phyloP scores from a whole-genome alignment of 92 coral and sea anemone genomes.

The Blastomussa wellsi region DNA sequence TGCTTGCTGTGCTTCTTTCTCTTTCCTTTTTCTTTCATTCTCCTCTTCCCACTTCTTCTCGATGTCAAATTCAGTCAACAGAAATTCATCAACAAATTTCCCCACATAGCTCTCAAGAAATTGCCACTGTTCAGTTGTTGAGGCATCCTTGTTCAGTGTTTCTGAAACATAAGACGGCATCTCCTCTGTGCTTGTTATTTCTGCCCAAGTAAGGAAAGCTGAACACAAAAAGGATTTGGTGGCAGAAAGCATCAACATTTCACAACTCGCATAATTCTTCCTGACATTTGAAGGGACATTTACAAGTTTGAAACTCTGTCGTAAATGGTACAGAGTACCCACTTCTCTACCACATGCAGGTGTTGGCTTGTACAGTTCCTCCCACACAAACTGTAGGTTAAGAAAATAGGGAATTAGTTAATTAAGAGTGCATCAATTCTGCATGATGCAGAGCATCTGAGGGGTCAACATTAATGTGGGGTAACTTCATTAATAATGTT shows the following conservation, averaged over 20 bases:
- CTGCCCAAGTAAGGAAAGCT: slow-evolving; percentile 67
- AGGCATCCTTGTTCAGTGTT: slow-evolving; percentile 1
- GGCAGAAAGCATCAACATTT: slow-evolving; percentile 59
- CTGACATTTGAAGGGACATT: slow-evolving; percentile 62
- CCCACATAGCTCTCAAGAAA: slow-evolving; percentile 15
- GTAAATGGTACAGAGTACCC: slow-evolving; percentile 64
- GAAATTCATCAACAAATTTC: slow-evolving; percentile 34
- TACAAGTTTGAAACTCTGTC: slow-evolving; percentile 56
- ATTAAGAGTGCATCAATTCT: no score
- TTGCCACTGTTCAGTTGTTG: slow-evolving; percentile 8
- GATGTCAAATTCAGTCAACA: slow-evolving; percentile 40
- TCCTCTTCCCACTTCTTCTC: slow-evolving; percentile 47
- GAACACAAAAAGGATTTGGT: slow-evolving; percentile 67
- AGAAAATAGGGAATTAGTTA: background rate
- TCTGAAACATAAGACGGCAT: slow-evolving; percentile 17
- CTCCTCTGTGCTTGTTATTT: slow-evolving; percentile 12
- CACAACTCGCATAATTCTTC: slow-evolving; percentile 60
- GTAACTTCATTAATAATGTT: background rate
- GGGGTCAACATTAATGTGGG: background rate
- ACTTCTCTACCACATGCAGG: slow-evolving; percentile 59
- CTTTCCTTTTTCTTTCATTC: slow-evolving; percentile 16
- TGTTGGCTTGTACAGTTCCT: slow-evolving; percentile 62
- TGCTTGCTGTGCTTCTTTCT: slow-evolving; percentile 35
- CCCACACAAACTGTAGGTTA: slow-evolving; percentile 56
- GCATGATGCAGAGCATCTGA: no score